Conservation (phyloP, 2,888 invertebrate genomes). For the Flexamia atlantica region DNA sequence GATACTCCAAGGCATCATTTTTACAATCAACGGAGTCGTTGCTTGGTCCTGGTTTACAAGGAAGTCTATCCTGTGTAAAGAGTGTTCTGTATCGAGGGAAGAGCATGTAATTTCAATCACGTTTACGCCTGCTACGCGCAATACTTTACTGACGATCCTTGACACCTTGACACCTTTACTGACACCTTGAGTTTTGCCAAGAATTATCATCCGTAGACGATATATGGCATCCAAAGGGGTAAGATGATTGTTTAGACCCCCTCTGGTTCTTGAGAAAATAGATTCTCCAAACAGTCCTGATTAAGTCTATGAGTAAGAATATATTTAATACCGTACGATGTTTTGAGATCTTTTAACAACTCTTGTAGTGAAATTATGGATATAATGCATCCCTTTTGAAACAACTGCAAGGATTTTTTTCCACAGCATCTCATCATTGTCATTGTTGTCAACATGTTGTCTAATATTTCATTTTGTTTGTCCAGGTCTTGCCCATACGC, state of each 20-base stretch:
- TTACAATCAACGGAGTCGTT: background rate
- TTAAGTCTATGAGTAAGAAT: slow-evolving; percentile 48
- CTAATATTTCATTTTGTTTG: slow-evolving; percentile 45
- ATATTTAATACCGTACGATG: background rate
- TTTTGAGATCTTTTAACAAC: slow-evolving; percentile 2
- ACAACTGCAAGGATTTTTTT: slow-evolving; percentile 35
- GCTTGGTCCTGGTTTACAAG: background rate
- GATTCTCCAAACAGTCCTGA: slow-evolving; percentile 44
- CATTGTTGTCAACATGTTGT: background rate
- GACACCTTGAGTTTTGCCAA: slow-evolving; percentile 66
- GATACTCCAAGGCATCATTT: slow-evolving; percentile 3
- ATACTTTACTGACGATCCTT: slow-evolving; percentile 48
- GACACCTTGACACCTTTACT: slow-evolving; percentile 2
- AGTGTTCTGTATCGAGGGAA: background rate
- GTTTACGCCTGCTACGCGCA: slow-evolving; percentile 24
- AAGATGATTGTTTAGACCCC: slow-evolving; percentile 69
- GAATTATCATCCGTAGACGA: slow-evolving; percentile 67
- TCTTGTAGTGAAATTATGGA: slow-evolving; percentile 43
- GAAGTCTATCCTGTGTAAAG: background rate
- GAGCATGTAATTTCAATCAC: background rate
- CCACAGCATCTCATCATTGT: slow-evolving; percentile 40
- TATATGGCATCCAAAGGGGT: slow-evolving; percentile 67
- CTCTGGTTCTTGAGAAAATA: slow-evolving; percentile 65
- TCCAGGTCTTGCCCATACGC: slow-evolving; percentile 51
- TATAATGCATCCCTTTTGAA: slow-evolving; percentile 57